phyloP scores from a whole-genome alignment of 2,888 invertebrate genomes.

The Halictus quadricinctus region DNA sequence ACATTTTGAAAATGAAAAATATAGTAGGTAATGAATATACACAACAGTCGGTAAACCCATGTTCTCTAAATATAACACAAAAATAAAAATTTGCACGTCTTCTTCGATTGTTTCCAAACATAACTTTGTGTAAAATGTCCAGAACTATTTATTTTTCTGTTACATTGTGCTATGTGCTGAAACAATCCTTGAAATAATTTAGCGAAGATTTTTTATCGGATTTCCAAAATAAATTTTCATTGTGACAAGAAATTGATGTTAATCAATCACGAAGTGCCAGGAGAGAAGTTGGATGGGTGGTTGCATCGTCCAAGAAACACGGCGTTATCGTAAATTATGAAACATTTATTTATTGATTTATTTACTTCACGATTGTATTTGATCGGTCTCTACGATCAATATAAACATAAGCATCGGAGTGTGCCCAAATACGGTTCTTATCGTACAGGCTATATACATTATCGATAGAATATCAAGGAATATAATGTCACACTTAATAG shows the following conservation, averaged over 20 bases:
- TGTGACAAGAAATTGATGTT: background rate
- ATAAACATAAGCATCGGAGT: slow-evolving; percentile 79
- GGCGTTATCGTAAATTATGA: slow-evolving; percentile 75
- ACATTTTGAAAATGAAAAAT: too few species aligned
- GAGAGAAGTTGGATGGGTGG: background rate
- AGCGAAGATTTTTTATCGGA: background rate
- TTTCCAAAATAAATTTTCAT: background rate
- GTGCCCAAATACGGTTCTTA: slow-evolving; percentile 75
- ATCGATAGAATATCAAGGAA: slow-evolving; percentile 64
- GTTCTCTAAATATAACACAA: too few species aligned
- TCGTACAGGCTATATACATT: slow-evolving; percentile 79
- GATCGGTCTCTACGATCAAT: slow-evolving; percentile 76
- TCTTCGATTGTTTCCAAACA: background rate
- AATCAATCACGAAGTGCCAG: background rate
- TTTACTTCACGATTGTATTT: slow-evolving; percentile 77
- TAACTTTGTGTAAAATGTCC: background rate
- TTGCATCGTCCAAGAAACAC: slow-evolving; percentile 46
- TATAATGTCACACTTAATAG: slow-evolving; percentile 75
- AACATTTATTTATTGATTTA: slow-evolving; percentile 78
- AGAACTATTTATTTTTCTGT: background rate
- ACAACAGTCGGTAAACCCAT: background rate
- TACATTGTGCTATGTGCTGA: background rate
- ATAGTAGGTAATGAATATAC: too few species aligned
- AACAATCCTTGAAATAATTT: background rate
- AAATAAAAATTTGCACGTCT: background rate